Conservation (phyloP, 2,888 invertebrate genomes). For the Operophtera brumata region DNA sequence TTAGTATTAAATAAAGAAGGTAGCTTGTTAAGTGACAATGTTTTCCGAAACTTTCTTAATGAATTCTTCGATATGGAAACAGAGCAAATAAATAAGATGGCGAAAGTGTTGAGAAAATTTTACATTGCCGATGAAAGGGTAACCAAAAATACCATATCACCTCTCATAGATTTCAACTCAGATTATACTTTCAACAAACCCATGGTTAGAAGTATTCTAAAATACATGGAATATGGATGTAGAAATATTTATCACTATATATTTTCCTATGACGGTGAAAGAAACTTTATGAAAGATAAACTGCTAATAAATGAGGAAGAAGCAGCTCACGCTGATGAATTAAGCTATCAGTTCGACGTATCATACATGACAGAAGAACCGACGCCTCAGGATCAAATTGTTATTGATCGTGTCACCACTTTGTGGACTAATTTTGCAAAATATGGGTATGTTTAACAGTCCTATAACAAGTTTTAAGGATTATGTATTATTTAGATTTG, state of each 20-base stretch:
- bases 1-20: constrained; percentile 7
- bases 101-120: constrained; percentile 21
- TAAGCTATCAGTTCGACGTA: constrained; percentile 28
- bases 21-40: no score
- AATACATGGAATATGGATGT: constrained; percentile 19
- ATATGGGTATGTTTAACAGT: constrained; percentile 30
- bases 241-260: constrained; percentile 27
- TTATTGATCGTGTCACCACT: constrained; percentile 27
- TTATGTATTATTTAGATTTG: no score
- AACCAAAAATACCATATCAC: background rate
- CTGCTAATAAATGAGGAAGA: constrained; percentile 7
- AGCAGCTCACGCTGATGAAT: constrained; percentile 30
- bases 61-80: constrained; percentile 12
- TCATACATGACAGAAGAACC: constrained; percentile 1
- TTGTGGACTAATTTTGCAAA: constrained; percentile 39
- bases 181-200: constrained; percentile 28
- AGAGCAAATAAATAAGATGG: constrained; percentile 8
- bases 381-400: constrained; percentile 23
- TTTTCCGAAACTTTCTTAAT: background rate
- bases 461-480: no score
- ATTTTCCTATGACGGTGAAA: constrained; percentile 29
- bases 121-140: constrained; percentile 27
- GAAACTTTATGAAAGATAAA: constrained; percentile 15
- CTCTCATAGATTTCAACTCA: constrained; percentile 26
- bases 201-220: constrained; percentile 17